These are phyloP conservation scores for Eristalis pertinax DNA, from an alignment of 2,888 invertebrate species.

Conservation along the genomic window DNA sequence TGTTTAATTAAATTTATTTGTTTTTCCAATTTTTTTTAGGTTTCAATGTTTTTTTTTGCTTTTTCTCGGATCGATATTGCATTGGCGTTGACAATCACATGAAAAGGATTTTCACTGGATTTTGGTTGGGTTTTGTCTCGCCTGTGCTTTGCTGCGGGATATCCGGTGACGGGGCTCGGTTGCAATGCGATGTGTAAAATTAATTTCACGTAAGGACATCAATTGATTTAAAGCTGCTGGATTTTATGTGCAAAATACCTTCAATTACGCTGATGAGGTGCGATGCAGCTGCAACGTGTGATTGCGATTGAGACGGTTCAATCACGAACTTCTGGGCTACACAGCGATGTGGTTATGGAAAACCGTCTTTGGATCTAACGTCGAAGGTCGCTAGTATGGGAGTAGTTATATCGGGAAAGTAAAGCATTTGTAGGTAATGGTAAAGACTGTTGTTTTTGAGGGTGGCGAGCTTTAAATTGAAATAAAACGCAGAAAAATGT, in stretches of 20 bases:
- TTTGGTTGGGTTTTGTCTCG: neutral
- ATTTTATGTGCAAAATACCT: neutral
- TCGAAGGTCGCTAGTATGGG: too few species aligned
- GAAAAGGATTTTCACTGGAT: neutral
- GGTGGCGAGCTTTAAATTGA: too few species aligned
- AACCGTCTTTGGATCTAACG: too few species aligned
- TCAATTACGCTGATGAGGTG: neutral
- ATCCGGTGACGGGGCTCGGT: too few species aligned
- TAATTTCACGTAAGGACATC: neutral
- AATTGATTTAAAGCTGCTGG: neutral
- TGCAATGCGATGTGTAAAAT: neutral
- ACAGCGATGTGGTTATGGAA: too few species aligned
- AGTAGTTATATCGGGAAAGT: too few species aligned
- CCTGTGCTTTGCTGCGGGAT: neutral
- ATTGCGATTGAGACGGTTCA: too few species aligned
- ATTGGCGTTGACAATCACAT: neutral
- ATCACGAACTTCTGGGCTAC: too few species aligned
- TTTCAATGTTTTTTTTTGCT: neutral
- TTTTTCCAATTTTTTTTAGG: neutral
- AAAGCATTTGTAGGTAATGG: too few species aligned
- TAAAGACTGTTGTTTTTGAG: too few species aligned
- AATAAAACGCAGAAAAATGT: too few species aligned
- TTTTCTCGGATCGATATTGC: neutral
- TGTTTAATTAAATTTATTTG: conserved; percentile 42
- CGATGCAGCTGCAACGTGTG: too few species aligned